These are phyloP conservation scores for Chaetogeoica ovagalla DNA, from an alignment of 2,888 invertebrate genomes.

Conservation along the genomic window DNA sequence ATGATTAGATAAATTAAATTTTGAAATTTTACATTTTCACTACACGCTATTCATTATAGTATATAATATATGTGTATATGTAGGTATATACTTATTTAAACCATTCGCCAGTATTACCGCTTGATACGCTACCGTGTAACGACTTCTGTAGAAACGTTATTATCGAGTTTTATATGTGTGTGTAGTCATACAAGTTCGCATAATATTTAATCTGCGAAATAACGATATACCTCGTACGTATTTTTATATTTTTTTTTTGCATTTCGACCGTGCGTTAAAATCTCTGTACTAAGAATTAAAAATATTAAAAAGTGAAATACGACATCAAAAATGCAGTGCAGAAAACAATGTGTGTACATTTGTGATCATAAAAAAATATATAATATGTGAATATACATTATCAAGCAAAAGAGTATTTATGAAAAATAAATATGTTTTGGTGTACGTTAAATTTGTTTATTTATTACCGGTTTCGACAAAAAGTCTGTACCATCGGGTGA, in stretches of 20 bases:
- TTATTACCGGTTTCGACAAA: too few species aligned
- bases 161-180: neutral
- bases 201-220: too few species aligned
- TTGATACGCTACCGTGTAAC: neutral
- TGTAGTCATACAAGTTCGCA: neutral
- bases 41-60: neutral
- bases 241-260: neutral
- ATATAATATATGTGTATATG: too few species aligned
- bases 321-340: neutral
- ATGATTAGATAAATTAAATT: constrained; percentile 9
- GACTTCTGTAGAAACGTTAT: neutral
- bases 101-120: neutral
- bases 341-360: too few species aligned
- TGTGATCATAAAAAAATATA: too few species aligned
- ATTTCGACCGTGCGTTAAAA: neutral
- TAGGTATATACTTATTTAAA: constrained; percentile 19
- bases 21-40: neutral
- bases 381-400: too few species aligned
- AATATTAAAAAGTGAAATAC: neutral
- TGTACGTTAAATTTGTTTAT: too few species aligned
- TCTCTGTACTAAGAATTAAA: neutral
- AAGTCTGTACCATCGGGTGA: too few species aligned
- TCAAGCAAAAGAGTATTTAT: too few species aligned
- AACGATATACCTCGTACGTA: neutral
- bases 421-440: too few species aligned